Base-by-base conservation (phyloP, 2,888 invertebrate species). In the Caenorhabditis drosophilae region DNA sequence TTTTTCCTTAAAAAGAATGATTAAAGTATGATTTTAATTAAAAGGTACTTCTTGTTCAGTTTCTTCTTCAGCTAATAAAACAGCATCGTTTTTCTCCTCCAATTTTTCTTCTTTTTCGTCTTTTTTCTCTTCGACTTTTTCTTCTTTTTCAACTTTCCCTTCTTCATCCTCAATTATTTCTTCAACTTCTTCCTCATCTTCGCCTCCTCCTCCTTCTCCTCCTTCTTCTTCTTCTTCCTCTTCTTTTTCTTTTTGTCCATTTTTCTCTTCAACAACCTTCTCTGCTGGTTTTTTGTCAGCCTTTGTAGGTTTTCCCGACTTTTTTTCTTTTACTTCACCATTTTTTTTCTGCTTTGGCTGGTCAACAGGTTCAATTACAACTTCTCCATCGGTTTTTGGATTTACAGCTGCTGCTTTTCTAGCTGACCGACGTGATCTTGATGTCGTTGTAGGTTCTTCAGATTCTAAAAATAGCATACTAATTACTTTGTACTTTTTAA, bases 401-500 rank as follows among this genome's bases (percentile, higher is more conserved):
- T n/a, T n/a, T n/a, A n/a, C n/a, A n/a, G n/a, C n/a, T n/a, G n/a
- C n/a, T n/a, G n/a, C n/a, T n/a, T n/a, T n/a, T n/a, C n/a, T n/a
- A 20, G 45, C 27, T 44, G 23, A 27, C 44, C 59, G 16, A 22
- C 34, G 41, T 22, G 50, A 25, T 53, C 41, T 25, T 34, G 40
- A 27, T 18, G 47, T 25, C 15, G 36, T 4, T 9, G 36, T 31
- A 15, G 56, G 57, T 22, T 63, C 62, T 25, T 57, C 62, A 18
- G 49, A 38, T 20, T 57, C 62, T 45, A 9, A 2, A 45, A 45
- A 4, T 26, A 41, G 22, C 20, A 41, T 38, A 6, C 18, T 23
- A 20, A 41, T 23, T 41, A 6, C 4, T 23, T 36, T 36, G 36
- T 36, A n/a, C 7, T 36, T 7, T 11, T n/a, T 4, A 36, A n/a